Base-by-base conservation (phyloP, 2,113 vertebrate species). In the Tricholaema leucomelas region DNA sequence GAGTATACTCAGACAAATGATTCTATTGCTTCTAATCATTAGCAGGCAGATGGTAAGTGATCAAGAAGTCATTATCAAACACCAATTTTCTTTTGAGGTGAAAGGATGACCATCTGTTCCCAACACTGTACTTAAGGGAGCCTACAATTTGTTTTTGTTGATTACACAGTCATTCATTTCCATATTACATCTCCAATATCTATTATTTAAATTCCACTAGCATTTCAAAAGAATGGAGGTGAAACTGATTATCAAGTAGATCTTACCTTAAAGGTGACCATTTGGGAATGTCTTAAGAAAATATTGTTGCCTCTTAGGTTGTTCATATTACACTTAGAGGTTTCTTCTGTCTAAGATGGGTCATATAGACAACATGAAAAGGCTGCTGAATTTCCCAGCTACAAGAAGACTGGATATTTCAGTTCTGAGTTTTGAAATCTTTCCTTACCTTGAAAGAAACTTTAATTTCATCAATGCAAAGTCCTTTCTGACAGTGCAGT, bases 41-140 rank as follows among this genome's bases (percentile, higher is more conserved):
- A 94, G 61, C n/a, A 86, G 77, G 74, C 96, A 97, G 94, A 94
- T 94, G 96, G 96, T 64, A 85, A 65, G 77, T 92, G 95, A 95
- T 94, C 91, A 94, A 94, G 94, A 90, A 96, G 94, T 93, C 90
- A 93, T 96, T 96, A 95, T 91, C 94, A 95, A 96, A 93, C 88
- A 93, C 87, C 73, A 56, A 5, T 93, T 96, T 92, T 67, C 67
- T 88, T 91, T 87, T 76, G 74, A 95, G 84, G 72, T 94, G 92
- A 94, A 79, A 85, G 90, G 88, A 91, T 96, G 90, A 67, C 95
- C 90, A 93, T 96, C 95, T 97, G 90, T 93, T 96, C 65, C 66
- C 64, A 50, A 50, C 50, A n/a, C 15, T 65, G 20, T 92, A 88
- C 91, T 69, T 73, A 52, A 40, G 88, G 80, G 71, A 95, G 25